Percentiles rank a stretch among this genome's conserved stretches.
phyloP scores from a whole-genome alignment of 1,140 invertebrate genomes.

The Eriosoma lanigerum region DNA sequence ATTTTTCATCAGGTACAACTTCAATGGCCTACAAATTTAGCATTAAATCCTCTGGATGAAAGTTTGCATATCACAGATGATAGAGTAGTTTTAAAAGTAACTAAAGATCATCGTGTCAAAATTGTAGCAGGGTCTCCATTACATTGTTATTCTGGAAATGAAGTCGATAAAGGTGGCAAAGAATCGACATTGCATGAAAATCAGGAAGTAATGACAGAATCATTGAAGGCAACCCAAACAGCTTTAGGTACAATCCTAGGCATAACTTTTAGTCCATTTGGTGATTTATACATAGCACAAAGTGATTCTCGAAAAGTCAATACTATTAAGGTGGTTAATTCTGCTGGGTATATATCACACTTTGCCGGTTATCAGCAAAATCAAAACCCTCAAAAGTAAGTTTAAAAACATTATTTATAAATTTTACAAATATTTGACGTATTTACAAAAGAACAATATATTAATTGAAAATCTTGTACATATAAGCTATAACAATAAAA shows the following conservation, averaged over 20 bases:
- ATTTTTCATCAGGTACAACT: conserved; percentile 72
- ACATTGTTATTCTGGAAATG: conserved; percentile 70
- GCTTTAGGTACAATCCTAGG: conserved; percentile 75
- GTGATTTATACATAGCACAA: conserved; percentile 91
- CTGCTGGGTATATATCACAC: conserved; percentile 79
- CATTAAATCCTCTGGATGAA: conserved; percentile 89
- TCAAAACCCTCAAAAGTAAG: conserved; percentile 55
- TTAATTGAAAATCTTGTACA: too few species aligned
- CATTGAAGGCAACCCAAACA: conserved; percentile 60
- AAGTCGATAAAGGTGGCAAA: conserved; percentile 59
- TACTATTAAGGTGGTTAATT: conserved; percentile 79
- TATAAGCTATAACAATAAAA: too few species aligned
- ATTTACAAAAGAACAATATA: too few species aligned
- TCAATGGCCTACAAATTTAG: conserved; percentile 93
- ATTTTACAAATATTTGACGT: too few species aligned
- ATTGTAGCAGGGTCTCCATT: conserved; percentile 88
- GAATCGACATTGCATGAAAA: conserved; percentile 53
- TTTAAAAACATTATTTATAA: too few species aligned
- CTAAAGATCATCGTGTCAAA: conserved; percentile 84
- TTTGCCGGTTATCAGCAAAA: conserved; percentile 74
- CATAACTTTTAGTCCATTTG: conserved; percentile 87
- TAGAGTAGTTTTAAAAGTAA: conserved; percentile 86
- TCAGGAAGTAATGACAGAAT: conserved; percentile 52
- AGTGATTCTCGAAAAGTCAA: conserved; percentile 87
- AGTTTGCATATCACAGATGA: conserved; percentile 94